These are phyloP conservation scores for Zygothrica quintamaculata DNA, from an alignment of 2,888 invertebrate genomes.

Conservation along the genomic window DNA sequence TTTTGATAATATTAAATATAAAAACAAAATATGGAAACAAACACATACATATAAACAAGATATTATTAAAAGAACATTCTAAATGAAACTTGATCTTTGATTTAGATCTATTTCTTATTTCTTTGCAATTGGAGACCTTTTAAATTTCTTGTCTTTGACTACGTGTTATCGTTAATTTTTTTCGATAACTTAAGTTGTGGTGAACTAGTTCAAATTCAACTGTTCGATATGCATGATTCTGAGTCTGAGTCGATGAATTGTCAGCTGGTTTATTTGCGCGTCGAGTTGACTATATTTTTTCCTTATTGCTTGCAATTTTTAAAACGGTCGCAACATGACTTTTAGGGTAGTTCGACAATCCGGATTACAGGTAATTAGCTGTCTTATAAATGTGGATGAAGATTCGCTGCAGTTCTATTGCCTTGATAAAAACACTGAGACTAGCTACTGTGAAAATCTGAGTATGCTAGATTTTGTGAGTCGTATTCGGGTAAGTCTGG, in stretches of 20 bases:
- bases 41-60: conserved; percentile 63
- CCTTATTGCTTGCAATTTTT: conserved; percentile 4
- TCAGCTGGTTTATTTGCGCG: conserved; percentile 1
- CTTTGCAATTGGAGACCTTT: background rate
- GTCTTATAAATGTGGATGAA: background rate
- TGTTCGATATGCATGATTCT: background rate
- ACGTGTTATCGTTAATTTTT: conserved; percentile 28
- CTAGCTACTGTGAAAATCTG: conserved; percentile 54
- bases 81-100: conserved; percentile 20
- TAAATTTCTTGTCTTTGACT: background rate
- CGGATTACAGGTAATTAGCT: conserved; percentile 10
- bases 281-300: no score
- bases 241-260: no score
- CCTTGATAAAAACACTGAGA: conserved; percentile 15
- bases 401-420: conserved; percentile 28
- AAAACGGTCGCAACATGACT: conserved; percentile 25
- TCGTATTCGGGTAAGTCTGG: conserved; percentile 47
- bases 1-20: conserved; percentile 63
- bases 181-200: no score
- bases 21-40: conserved; percentile 29
- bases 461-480: conserved; percentile 10
- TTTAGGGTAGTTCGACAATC: conserved; percentile 21
- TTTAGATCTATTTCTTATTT: background rate
- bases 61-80: conserved; percentile 48
- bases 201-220: background rate